Percentiles rank a stretch among this genome's conserved stretches.
Evolutionary conservation across 2,888 invertebrate species (phyloP).

Genomic region (Drosophila multiciliata): DNA sequence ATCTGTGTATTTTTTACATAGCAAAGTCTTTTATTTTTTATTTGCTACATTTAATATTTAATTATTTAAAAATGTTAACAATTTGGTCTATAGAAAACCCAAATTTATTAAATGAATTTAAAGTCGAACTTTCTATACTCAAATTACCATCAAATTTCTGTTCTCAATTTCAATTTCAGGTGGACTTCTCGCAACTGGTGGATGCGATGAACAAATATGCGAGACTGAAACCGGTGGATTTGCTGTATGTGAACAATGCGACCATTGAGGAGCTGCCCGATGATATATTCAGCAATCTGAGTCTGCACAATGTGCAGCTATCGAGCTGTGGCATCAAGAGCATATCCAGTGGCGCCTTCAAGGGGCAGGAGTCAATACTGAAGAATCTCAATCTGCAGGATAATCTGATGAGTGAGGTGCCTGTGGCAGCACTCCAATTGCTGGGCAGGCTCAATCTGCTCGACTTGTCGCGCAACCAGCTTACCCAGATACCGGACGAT

Average conservation of each 20-base stretch:
- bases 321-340: constrained; percentile 92
- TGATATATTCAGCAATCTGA: constrained; percentile 89
- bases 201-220: constrained; percentile 90
- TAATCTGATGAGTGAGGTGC: constrained; percentile 92
- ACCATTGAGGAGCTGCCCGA: constrained; percentile 89
- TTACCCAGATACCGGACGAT: constrained; percentile 89
- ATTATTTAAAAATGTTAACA: too few relatives aligned
- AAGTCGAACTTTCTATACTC: not conserved
- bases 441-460: constrained; percentile 91
- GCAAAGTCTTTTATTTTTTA: not conserved
- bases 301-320: constrained; percentile 92
- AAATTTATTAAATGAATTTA: too few relatives aligned
- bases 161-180: constrained; percentile 84
- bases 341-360: constrained; percentile 91
- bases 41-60: not conserved
- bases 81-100: too few relatives aligned
- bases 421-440: constrained; percentile 89
- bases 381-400: constrained; percentile 94
- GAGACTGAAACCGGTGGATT: constrained; percentile 89
- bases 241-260: constrained; percentile 95
- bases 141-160: not conserved
- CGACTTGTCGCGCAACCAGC: constrained; percentile 93
- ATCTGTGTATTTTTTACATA: too few relatives aligned
- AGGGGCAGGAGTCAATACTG: constrained; percentile 92
- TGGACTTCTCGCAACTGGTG: constrained; percentile 91